Percentiles rank a stretch among this genome's conserved stretches.
These are phyloP conservation scores for Pseudomyrmex sp. DNA, from an alignment of 1,140 invertebrate species.

Conservation along the genomic window DNA sequence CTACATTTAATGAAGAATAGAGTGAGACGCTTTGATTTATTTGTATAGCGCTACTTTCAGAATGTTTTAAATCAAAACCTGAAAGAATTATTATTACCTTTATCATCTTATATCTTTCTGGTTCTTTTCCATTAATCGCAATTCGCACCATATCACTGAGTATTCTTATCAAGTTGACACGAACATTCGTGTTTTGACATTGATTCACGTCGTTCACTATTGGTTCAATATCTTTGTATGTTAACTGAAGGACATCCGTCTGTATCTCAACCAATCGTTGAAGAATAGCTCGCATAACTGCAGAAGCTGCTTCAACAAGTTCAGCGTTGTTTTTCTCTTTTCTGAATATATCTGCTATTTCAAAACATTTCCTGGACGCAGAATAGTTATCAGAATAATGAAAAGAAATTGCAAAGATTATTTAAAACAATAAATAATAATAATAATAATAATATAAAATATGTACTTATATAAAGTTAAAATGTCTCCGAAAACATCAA, in stretches of 20 bases:
- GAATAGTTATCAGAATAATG: constrained; percentile 9
- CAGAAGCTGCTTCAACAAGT: constrained; percentile 88
- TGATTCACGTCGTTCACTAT: constrained; percentile 87
- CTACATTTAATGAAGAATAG: no score
- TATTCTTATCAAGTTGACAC: constrained; percentile 89
- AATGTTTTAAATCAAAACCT: constrained; percentile 63
- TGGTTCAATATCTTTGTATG: constrained; percentile 80
- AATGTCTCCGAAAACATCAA: constrained; percentile 87
- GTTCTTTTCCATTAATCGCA: constrained; percentile 69
- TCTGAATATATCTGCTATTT: constrained; percentile 86
- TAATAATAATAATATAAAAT: background rate
- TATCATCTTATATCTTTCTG: constrained; percentile 74
- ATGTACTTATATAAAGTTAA: constrained; percentile 83
- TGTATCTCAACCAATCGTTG: constrained; percentile 76
- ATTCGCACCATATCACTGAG: constrained; percentile 87
- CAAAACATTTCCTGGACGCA: constrained; percentile 85
- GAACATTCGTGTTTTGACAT: constrained; percentile 86
- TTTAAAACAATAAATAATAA: background rate
- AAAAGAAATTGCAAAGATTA: constrained; percentile 4
- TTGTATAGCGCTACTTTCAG: constrained; percentile 69
- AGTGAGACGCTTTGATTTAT: constrained; percentile 53
- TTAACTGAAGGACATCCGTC: constrained; percentile 79
- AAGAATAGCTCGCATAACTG: constrained; percentile 88
- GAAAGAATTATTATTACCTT: constrained; percentile 79
- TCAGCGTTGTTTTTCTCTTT: constrained; percentile 81